Percentiles rank a stretch among this genome's conserved stretches.
Conservation (phyloP, 2,797 vertebrate species). For the Silurus aristotelis region DNA sequence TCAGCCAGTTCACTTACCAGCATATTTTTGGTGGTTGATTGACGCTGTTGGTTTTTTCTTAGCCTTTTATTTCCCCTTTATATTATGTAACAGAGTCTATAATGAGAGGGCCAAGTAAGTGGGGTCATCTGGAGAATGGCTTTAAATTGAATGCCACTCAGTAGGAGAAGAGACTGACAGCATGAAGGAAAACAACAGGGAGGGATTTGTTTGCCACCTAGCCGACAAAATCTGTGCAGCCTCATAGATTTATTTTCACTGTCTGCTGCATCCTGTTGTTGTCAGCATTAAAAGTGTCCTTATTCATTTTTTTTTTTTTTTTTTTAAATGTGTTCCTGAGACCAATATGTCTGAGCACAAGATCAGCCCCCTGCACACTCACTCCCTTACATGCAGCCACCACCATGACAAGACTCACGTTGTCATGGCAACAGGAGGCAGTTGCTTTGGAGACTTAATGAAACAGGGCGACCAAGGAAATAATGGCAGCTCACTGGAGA, state of each 20-base stretch:
- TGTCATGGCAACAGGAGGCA: constrained; percentile 74
- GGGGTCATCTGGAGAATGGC: not conserved
- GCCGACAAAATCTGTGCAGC: not conserved
- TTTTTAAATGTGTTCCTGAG: constrained; percentile 25
- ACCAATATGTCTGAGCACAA: constrained; percentile 44
- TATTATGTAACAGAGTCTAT: not conserved
- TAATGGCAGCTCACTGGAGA: constrained; percentile 64
- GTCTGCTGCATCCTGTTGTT: constrained; percentile 6
- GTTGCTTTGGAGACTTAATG: constrained; percentile 80
- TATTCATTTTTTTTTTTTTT: constrained; percentile 1
- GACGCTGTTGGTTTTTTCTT: not conserved
- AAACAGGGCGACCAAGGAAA: constrained; percentile 69
- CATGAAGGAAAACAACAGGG: not conserved
- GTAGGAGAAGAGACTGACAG: not conserved
- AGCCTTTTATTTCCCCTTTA: not conserved
- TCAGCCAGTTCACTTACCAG: not conserved
- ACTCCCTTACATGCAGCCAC: constrained; percentile 37
- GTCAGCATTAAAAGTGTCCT: constrained; percentile 7
- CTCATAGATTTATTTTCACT: not conserved
- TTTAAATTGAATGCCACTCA: not conserved
- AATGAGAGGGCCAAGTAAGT: not conserved
- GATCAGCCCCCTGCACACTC: constrained; percentile 34
- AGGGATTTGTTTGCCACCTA: not conserved
- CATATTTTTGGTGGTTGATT: not conserved
- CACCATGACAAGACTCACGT: constrained; percentile 69